Evolutionary conservation across 2,797 vertebrate species (phyloP).

Genomic region (Eurystomus glaucurus): DNA sequence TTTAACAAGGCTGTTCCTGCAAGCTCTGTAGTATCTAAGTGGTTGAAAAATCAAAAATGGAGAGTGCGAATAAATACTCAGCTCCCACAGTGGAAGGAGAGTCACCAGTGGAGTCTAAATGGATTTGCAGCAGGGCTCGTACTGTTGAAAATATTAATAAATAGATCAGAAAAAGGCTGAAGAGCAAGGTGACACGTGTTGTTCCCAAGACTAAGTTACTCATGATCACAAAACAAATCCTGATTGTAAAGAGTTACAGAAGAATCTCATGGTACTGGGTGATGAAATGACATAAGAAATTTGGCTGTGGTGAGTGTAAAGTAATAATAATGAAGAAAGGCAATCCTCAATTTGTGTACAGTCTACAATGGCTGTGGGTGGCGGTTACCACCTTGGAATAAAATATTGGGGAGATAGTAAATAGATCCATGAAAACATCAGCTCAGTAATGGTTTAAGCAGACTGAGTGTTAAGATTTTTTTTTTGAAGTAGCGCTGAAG

Average conservation of each 20-base stretch:
- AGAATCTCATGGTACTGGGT: background rate
- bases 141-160: background rate
- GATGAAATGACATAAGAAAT: background rate
- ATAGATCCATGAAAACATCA: background rate
- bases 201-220: background rate
- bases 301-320: background rate
- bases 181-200: background rate
- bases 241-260: background rate
- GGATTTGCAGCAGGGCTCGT: background rate
- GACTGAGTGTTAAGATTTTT: background rate
- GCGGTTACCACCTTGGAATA: background rate
- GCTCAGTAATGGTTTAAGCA: background rate
- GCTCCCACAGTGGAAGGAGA: background rate
- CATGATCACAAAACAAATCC: background rate
- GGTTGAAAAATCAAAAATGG: background rate
- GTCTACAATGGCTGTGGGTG: background rate
- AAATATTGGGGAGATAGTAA: background rate
- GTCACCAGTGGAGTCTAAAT: background rate
- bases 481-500: background rate
- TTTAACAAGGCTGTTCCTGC: background rate
- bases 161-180: background rate
- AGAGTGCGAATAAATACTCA: background rate
- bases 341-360: background rate
- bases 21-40: background rate
- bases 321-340: background rate